phyloP scores from a whole-genome alignment of 2,113 vertebrate species.

The Colossoma macropomum region DNA sequence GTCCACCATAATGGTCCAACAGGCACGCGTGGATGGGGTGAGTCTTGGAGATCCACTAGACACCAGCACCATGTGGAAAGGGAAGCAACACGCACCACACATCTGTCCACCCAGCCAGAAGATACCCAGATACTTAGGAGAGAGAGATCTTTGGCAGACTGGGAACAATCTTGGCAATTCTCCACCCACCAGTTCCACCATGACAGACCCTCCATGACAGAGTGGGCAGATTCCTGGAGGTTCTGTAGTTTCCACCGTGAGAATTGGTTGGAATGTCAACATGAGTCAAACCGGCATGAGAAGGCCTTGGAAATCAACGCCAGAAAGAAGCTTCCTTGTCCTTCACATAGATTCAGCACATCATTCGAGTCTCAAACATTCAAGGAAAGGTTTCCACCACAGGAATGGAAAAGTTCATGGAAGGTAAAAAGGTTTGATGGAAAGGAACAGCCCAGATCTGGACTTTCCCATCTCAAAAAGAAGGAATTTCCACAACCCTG shows the following conservation, averaged over 20 bases:
- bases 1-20: slow-evolving; percentile 56
- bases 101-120: not conserved
- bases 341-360: slow-evolving; percentile 35
- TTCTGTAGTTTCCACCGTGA: slow-evolving; percentile 41
- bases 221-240: slow-evolving; percentile 66
- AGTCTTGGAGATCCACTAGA: slow-evolving; percentile 64
- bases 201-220: slow-evolving; percentile 57
- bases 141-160: slow-evolving; percentile 51
- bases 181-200: slow-evolving; percentile 57
- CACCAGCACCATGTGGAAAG: slow-evolving; percentile 35
- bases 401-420: slow-evolving; percentile 62
- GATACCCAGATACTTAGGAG: not conserved
- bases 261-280: not conserved
- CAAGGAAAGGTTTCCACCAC: slow-evolving; percentile 44
- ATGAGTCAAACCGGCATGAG: slow-evolving; percentile 18
- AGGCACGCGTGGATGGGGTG: slow-evolving; percentile 44
- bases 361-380: slow-evolving; percentile 52
- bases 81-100: not conserved
- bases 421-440: slow-evolving; percentile 44
- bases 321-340: slow-evolving; percentile 37
- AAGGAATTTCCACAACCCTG: slow-evolving; percentile 2
- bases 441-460: not conserved
- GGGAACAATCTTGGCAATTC: slow-evolving; percentile 63
- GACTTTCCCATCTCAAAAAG: not conserved
- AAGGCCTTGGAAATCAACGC: slow-evolving; percentile 49